These are phyloP conservation scores for Nothobranchius furzeri DNA, from an alignment of 2,113 vertebrate species.

Conservation along the genomic window DNA sequence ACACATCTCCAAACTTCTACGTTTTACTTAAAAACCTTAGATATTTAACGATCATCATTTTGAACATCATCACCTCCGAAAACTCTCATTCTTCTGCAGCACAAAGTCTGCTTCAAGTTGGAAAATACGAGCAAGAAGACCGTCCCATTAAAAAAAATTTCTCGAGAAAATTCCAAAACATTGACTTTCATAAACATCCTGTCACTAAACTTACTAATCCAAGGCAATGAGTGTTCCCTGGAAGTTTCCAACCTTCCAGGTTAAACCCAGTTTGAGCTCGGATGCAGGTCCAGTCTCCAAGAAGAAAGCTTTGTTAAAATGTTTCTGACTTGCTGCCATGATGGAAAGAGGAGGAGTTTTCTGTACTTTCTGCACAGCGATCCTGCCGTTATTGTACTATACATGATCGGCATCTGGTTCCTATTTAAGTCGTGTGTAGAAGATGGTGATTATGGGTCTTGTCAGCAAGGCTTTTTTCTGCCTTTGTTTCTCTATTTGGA, in stretches of 20 bases:
- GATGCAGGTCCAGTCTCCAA: slow-evolving; percentile 43
- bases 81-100: too few species aligned
- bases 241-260: slow-evolving; percentile 18
- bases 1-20: too few species aligned
- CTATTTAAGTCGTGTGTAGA: slow-evolving; percentile 45
- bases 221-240: slow-evolving; percentile 15
- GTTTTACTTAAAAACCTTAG: too few species aligned
- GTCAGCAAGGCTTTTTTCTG: slow-evolving; percentile 41
- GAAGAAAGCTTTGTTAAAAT: slow-evolving; percentile 56
- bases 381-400: slow-evolving; percentile 51
- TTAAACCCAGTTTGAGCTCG: slow-evolving; percentile 37
- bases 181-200: neutral
- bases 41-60: too few species aligned
- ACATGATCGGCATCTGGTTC: slow-evolving; percentile 63
- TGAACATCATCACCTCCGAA: neutral
- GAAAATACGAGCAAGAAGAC: neutral
- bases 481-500: slow-evolving; percentile 50
- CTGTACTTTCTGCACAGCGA: slow-evolving; percentile 34
- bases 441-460: slow-evolving; percentile 61
- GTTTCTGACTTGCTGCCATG: slow-evolving; percentile 50
- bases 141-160: neutral
- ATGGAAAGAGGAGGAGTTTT: slow-evolving; percentile 28
- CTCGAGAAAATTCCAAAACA: neutral
- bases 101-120: neutral
- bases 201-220: neutral